Base-by-base conservation (phyloP, 2,888 invertebrate genomes). In the Eupithecia subumbrata region DNA sequence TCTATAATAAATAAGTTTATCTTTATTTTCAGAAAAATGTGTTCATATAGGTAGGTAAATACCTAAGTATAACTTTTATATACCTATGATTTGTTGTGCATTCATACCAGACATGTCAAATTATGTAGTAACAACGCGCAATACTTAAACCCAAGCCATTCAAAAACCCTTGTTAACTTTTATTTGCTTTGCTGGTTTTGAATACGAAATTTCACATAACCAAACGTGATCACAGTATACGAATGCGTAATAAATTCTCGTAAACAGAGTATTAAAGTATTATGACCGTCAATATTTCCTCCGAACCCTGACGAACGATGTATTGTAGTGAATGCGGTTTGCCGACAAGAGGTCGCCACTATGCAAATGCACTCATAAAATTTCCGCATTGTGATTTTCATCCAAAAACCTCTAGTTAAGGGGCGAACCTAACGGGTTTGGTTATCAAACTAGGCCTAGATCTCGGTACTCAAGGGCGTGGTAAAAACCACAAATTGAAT, bases 281-380 rank as follows among this genome's bases (percentile, higher is more conserved):
- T 81, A 82, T 76, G 79, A 77, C 76, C 88, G 87, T 89, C 87
- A 85, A 85, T 88, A 87, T 87, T 89, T 87, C 87, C 89, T 88
- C 84, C 90, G 91, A 92, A 90, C 91, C 91, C 89, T 91, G 89
- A 92, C 92, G 90, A 93, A 93, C 89, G 92, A 91, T 85, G 87
- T 84, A 93, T 93, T 93, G 93, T 93, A 43, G 67, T 68, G 43
- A 68, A 68, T 88, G 87, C 83, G 83, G 76, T 81, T 82, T 72
- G 74, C 64, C 84, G 84, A 84, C 85, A 83, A 80, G 85, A 84
- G 85, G 85, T 84, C 85, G 84, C 83, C 84, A 83, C 87, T 88
- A 87, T 87, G 87, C 88, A 89, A 91, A 92, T 91, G 91, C 88
- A 89, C 89, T 84, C 89, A 89, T 91, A 91, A 91, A 90, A 82